phyloP scores from a whole-genome alignment of 1,140 invertebrate genomes.

The Drosophila melanogaster region Release_6_plus_ISO1_MT NT_037436.4:8663001-8663500 shows the following conservation, averaged over 20 bases:
- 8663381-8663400: conserved; percentile 59
- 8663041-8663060: conserved; percentile 61
- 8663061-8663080: conserved; percentile 28
- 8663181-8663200: not conserved
- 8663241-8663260: conserved; percentile 29
- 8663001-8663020: conserved; percentile 18
- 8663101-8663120: conserved; percentile 67
- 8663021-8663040: conserved; percentile 68
- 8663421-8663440: conserved; percentile 14
- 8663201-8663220: conserved; percentile 58
- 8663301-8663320: conserved; percentile 82
- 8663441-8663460: conserved; percentile 11
- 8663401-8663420: conserved; percentile 12
- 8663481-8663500: conserved; percentile 33
- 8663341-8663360: conserved; percentile 80
- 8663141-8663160: conserved; percentile 63
- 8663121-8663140: conserved; percentile 36
- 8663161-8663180: conserved; percentile 57
- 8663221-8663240: conserved; percentile 69
- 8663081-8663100: conserved; percentile 53
- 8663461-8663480: conserved; percentile 30
- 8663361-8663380: conserved; percentile 83
- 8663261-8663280: conserved; percentile 8
- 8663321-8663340: conserved; percentile 83
- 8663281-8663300: conserved; percentile 67